Evolutionary conservation across 2,113 vertebrate genomes (phyloP), one percentile per base, ranked within the genome.

Genomic region (Halcyon senegalensis): DNA sequence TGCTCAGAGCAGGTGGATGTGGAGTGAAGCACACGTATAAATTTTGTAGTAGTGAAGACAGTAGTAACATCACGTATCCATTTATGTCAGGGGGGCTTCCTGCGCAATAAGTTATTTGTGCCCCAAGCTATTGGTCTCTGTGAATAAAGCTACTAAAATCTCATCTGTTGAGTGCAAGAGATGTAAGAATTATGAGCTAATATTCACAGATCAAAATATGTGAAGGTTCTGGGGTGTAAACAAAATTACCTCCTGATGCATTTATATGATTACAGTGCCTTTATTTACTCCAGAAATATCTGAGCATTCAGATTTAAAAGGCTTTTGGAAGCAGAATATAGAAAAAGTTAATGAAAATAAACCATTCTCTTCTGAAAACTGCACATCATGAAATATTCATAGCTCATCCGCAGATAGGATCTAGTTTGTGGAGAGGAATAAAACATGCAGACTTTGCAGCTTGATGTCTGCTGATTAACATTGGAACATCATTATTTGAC

Each of bases 311-410:
- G 51, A 78, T 56, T 77, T 70, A 31, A 74, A 53, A 59, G 64
- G 23, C 37, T 44, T 84, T 72, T 75, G 59, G 86, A 74, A 89
- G 89, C 16, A 3, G 39, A 82, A 82, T 77, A 48, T 79, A 90
- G 63, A 41, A 67, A 31, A 84, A 94, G 30, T 78, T 96, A 93
- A 73, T 84, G 44, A 84, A 95, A 95, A 91, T 84, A 69, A 90
- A 82, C 33, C 55, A 41, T 68, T 87, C 13, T 20, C 31, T 91
- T 96, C 67, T 89, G 88, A 59, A 86, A 91, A 70, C 37, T 64
- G 37, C 43, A 48, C 24, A 23, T 77, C 35, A 88, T 91, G 44
- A 95, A 96, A 93, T 93, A 96, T 80, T 96, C 70, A 85, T 91
- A 41, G 50, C 56, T 80, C 19, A 88, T 76, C 37, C 77, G 58